phyloP scores from a whole-genome alignment of 2,888 invertebrate species.

The Apamea anceps region DNA sequence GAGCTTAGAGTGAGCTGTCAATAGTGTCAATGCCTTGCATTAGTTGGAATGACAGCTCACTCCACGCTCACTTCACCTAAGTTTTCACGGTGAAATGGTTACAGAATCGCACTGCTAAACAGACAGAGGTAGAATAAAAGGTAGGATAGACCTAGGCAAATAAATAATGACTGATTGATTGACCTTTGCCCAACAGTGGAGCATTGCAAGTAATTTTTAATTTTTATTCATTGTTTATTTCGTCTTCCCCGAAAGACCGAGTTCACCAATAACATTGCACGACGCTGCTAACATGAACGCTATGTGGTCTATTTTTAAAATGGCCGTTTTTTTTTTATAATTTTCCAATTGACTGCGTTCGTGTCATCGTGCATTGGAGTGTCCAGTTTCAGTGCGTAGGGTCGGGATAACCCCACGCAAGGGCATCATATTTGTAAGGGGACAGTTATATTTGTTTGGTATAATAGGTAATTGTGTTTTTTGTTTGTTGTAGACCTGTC shows the following conservation, averaged over 20 bases:
- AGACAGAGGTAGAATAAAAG: too few species aligned
- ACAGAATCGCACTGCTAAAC: too few species aligned
- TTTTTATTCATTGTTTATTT: too few species aligned
- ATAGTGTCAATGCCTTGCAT: too few species aligned
- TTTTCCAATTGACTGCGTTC: constrained; percentile 33
- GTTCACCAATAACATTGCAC: neutral
- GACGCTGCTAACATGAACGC: constrained; percentile 2
- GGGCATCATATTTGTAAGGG: constrained; percentile 43
- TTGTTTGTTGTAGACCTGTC: neutral
- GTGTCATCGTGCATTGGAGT: constrained; percentile 48
- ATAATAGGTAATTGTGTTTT: neutral
- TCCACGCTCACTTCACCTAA: too few species aligned
- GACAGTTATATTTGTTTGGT: constrained; percentile 20
- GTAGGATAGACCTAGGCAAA: too few species aligned
- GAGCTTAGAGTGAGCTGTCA: too few species aligned
- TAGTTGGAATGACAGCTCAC: too few species aligned
- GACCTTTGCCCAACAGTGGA: too few species aligned
- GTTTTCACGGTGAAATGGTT: too few species aligned
- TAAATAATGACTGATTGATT: too few species aligned
- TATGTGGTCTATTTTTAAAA: constrained; percentile 40
- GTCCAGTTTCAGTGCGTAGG: constrained; percentile 43
- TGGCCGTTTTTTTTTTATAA: constrained; percentile 33
- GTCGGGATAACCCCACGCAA: constrained; percentile 28
- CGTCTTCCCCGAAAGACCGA: neutral
- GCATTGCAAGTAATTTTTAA: too few species aligned